phyloP scores from a whole-genome alignment of 2,888 invertebrate genomes.

The Tiliacea citrago region DNA sequence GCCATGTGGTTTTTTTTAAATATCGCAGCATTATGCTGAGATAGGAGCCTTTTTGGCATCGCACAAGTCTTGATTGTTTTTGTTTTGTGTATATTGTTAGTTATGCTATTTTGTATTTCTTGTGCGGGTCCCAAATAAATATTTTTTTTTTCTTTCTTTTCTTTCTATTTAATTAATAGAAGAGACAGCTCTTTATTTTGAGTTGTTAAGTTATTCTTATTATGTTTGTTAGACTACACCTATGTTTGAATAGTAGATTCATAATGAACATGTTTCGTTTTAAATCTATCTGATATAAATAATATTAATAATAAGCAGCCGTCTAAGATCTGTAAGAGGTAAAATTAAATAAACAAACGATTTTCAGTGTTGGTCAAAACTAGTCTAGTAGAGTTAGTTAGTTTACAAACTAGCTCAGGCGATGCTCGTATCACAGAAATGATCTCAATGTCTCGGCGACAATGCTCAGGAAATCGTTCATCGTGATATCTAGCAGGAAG shows the following conservation, averaged over 20 bases:
- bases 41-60: too few relatives aligned
- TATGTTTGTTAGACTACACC: too few relatives aligned
- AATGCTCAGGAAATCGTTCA: slow-evolving; percentile 84
- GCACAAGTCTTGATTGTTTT: too few relatives aligned
- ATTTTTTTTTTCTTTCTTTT: too few relatives aligned
- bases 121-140: too few relatives aligned
- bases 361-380: background rate
- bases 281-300: background rate
- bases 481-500: slow-evolving; percentile 84
- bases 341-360: background rate
- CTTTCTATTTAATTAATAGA: too few relatives aligned
- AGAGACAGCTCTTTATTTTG: too few relatives aligned
- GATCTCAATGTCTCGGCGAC: slow-evolving; percentile 69
- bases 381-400: background rate
- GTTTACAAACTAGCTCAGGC: slow-evolving; percentile 37
- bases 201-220: too few relatives aligned
- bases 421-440: slow-evolving; percentile 61
- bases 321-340: background rate
- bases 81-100: too few relatives aligned
- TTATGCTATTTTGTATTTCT: too few relatives aligned
- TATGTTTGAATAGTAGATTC: background rate
- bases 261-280: background rate
- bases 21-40: too few relatives aligned
- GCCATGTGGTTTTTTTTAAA: too few relatives aligned
- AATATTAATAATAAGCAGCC: background rate